phyloP scores from a whole-genome alignment of 2,113 vertebrate genomes.

The Actenoides lindsayi region DNA sequence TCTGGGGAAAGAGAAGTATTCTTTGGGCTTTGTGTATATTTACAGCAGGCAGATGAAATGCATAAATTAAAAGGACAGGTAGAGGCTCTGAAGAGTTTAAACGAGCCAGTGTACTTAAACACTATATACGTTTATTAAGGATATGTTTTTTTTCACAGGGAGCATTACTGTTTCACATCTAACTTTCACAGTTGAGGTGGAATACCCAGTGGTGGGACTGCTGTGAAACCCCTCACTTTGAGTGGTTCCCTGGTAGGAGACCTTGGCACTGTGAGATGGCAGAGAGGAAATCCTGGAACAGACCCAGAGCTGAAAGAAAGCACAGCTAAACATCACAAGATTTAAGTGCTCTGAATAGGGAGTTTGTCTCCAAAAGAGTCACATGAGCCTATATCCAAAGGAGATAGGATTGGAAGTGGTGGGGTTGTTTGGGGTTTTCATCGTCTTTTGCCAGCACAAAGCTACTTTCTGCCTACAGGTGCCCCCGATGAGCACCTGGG shows the following conservation, averaged over 20 bases:
- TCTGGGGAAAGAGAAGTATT: not conserved
- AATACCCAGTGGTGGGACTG: not conserved
- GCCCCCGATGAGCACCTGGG: not conserved
- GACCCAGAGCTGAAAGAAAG: not conserved
- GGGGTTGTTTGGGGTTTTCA: not conserved
- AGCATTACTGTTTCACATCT: not conserved
- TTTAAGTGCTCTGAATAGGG: not conserved
- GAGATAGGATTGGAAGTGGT: not conserved
- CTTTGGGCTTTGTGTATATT: not conserved
- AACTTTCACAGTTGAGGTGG: not conserved
- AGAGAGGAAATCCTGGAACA: not conserved
- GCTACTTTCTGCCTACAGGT: not conserved
- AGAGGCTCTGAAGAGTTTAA: not conserved
- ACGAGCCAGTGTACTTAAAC: not conserved
- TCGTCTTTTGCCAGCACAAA: not conserved
- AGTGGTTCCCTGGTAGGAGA: not conserved
- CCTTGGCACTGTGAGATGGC: not conserved
- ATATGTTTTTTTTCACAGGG: not conserved
- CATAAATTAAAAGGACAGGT: not conserved
- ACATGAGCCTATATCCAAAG: not conserved
- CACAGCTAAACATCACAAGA: not conserved
- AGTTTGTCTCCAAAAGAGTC: not conserved
- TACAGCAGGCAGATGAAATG: conserved; percentile 31
- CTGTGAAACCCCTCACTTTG: not conserved
- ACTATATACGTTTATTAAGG: not conserved